Base-by-base conservation (phyloP, 2,888 invertebrate species). In the Junonia oenone region DNA sequence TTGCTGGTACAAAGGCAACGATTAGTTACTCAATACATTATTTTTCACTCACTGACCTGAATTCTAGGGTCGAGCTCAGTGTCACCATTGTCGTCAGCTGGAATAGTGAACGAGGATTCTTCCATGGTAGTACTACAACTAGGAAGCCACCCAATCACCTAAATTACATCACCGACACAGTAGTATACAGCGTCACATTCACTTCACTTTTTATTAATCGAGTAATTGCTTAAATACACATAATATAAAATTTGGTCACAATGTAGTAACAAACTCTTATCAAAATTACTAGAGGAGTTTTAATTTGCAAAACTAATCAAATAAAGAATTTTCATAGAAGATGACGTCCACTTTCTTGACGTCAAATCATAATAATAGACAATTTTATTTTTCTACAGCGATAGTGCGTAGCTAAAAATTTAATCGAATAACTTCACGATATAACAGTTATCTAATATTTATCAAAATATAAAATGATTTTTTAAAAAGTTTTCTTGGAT, bases 51-150 rank as follows among this genome's bases (percentile, higher is more conserved):
- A 91, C 91, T 91, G 91, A 91, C 91, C 91, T 91, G 91, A 83
- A 91, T 91, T 83, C 91, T 89, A 81, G 91, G 91, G 71, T 91
- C 91, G 79, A 91, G 91, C 78, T 91, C 91, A 83, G 89, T 81
- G 76, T 90, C 90, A 81, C 88, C 90, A 82, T 86, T 88, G 88
- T 90, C 89, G 69, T 90, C 89, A 63, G 90, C 89, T 67, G 90
- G 90, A 73, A 91, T 90, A 58, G 90, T 91, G 77, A 91, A 91
- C 68, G 90, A 91, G 72, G 90, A 90, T 75, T 91, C 90, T 80
- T 90, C 90, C 90, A 91, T 91, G 84, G 83, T 83, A 77, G 73
- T 74, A 74, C 72, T 74, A 74, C 72, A 71, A 78, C 75, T 79
- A 79, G 75, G 83, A 87, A 87, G 83, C 83, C 81, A 85, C 82